Evolutionary conservation across 2,113 vertebrate genomes (phyloP), one percentile per base, ranked within the genome.

Genomic region (Hucho hucho): DNA sequence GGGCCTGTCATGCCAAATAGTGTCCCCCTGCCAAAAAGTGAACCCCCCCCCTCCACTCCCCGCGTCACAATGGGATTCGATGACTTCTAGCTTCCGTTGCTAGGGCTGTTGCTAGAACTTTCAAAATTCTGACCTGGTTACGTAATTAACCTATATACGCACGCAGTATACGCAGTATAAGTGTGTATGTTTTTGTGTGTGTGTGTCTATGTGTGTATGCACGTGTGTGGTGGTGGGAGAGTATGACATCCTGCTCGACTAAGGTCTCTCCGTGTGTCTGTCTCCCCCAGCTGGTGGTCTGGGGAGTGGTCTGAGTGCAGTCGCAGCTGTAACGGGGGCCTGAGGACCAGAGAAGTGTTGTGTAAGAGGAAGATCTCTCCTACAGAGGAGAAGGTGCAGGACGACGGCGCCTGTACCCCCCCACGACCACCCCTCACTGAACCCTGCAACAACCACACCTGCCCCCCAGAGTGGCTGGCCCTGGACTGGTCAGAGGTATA

Each of bases 251-350:
- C 53, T 56, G 53, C 53, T 20, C 1, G 37, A 11, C 37, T 43
- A 43, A 43, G 37, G 9, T 43, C 37, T 43, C 9, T 18, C 49
- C 4, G 49, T 4, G 13, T 53, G 49, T 53, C 49, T 53, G 49
- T 12, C 46, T 16, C 74, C 68, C 28, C 9, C 83, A 99, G 98
- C 75, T 99, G 98, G 98, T 92, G 91, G 79, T 91, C 95, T 0
- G 97, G 96, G 26, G 94, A 93, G 79, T 99, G 97, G 98, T 97
- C 98, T 0, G 96, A 96, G 56, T 99, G 98, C 93, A 99, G 97
- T 87, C 95, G 96, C n/a, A 99, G 94, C 80, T 99, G 98, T 64
- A 97, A 95, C 0, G 92, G 96, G 0, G 98, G 98, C 0, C 91
- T 98, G 76, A 92, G 89, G 32, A 95, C 96, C 0, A 95, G 97